Conservation (phyloP, 2,888 invertebrate species). For the Melieria omissa region DNA sequence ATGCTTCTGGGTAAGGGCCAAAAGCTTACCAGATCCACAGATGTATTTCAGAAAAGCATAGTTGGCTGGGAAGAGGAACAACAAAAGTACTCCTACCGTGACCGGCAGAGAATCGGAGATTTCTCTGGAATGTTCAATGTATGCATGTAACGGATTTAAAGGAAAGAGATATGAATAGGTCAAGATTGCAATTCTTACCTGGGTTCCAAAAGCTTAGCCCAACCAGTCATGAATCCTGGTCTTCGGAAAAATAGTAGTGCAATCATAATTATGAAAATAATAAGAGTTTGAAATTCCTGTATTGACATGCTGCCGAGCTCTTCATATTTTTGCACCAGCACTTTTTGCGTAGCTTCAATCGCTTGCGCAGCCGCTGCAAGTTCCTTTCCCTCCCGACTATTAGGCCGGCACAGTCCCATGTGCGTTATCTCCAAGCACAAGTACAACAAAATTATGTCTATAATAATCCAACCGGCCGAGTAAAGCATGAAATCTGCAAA, state of each 20-base stretch:
- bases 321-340: conserved; percentile 13
- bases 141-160: neutral
- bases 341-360: conserved; percentile 7
- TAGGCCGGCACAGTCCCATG: conserved; percentile 57
- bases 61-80: conserved; percentile 84
- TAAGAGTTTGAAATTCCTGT: conserved; percentile 43
- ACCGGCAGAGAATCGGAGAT: conserved; percentile 72
- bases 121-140: conserved; percentile 39
- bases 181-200: conserved; percentile 31
- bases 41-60: conserved; percentile 78
- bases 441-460: conserved; percentile 45
- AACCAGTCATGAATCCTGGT: conserved; percentile 42
- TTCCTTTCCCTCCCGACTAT: conserved; percentile 45
- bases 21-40: conserved; percentile 54
- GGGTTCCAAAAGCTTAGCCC: conserved; percentile 37
- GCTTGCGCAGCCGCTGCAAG: conserved; percentile 29
- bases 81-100: conserved; percentile 77
- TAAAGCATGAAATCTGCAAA: conserved; percentile 55
- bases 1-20: neutral
- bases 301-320: conserved; percentile 41
- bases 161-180: neutral
- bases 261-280: conserved; percentile 40
- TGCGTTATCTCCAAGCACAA: conserved; percentile 51
- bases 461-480: conserved; percentile 47
- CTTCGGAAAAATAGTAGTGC: conserved; percentile 39